Percentiles rank a stretch among this genome's conserved stretches.
Conservation (phyloP, 2,113 vertebrate genomes). For the Piprites chloris region DNA sequence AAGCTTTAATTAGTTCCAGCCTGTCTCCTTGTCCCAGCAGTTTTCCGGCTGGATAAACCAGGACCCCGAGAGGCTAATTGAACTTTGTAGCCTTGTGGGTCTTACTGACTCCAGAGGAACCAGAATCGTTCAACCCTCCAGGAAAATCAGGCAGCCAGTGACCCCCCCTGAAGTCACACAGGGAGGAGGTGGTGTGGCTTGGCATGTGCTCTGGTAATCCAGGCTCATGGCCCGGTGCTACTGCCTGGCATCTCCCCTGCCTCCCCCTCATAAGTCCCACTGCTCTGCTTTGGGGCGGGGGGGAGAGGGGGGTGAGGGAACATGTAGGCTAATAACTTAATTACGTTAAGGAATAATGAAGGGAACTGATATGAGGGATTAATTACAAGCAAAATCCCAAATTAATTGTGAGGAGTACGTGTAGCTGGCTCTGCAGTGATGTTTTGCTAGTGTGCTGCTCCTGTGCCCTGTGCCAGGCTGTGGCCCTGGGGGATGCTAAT, state of each 20-base stretch:
- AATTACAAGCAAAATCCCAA: slow-evolving; percentile 60
- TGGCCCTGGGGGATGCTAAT: neutral
- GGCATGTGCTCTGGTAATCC: rapidly evolving
- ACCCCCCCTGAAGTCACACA: neutral
- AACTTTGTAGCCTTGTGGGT: slow-evolving; percentile 4
- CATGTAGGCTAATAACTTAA: slow-evolving; percentile 17
- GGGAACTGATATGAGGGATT: neutral
- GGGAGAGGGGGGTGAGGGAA: too few species aligned
- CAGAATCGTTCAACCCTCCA: neutral
- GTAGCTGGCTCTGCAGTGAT: neutral
- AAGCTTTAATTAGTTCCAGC: slow-evolving; percentile 13
- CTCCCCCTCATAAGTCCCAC: neutral
- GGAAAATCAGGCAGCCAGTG: neutral
- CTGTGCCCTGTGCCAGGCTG: neutral
- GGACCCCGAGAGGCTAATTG: neutral
- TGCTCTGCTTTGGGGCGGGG: neutral
- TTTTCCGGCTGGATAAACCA: neutral
- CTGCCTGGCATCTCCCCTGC: neutral
- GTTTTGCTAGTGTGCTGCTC: neutral
- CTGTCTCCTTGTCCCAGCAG: neutral
- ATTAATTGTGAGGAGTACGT: slow-evolving; percentile 7
- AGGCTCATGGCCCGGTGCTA: rapidly evolving
- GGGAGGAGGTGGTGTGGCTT: neutral
- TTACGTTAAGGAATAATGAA: slow-evolving; percentile 54
- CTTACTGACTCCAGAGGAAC: neutral